Percentiles rank a stretch among this genome's conserved stretches.
Conservation (phyloP, 2,113 vertebrate genomes). For the mouse (Mus musculus) region DNA sequence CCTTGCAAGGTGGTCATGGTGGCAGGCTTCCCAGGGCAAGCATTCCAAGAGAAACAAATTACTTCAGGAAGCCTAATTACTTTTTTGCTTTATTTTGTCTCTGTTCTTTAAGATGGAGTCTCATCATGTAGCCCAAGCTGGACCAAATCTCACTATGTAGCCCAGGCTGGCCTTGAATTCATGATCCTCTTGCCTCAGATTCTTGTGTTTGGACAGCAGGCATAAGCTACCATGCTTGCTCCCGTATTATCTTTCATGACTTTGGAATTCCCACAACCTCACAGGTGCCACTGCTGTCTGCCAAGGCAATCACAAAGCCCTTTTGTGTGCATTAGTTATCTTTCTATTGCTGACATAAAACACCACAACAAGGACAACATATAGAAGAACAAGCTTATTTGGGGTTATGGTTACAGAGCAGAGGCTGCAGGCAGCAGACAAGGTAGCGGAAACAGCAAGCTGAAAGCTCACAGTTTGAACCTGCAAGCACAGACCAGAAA, state of each 20-base stretch:
- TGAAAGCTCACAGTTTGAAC: neutral
- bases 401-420: neutral
- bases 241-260: neutral
- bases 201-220: neutral
- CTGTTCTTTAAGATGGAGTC: neutral
- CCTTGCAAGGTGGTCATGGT: neutral
- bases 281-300: neutral
- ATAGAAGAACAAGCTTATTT: neutral
- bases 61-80: neutral
- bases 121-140: neutral
- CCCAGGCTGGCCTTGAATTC: neutral
- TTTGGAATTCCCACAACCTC: neutral
- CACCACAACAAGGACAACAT: neutral
- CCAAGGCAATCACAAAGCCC: neutral
- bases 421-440: neutral
- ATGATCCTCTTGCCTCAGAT: neutral
- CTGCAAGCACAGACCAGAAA: neutral
- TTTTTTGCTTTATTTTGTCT: neutral
- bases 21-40: neutral
- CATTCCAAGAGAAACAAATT: neutral
- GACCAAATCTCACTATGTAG: neutral
- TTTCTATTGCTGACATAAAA: neutral
- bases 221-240: neutral
- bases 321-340: neutral
- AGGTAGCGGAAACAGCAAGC: neutral